Evolutionary conservation across 1,140 invertebrate species (phyloP).

Genomic region (Lycorma delicatula): DNA sequence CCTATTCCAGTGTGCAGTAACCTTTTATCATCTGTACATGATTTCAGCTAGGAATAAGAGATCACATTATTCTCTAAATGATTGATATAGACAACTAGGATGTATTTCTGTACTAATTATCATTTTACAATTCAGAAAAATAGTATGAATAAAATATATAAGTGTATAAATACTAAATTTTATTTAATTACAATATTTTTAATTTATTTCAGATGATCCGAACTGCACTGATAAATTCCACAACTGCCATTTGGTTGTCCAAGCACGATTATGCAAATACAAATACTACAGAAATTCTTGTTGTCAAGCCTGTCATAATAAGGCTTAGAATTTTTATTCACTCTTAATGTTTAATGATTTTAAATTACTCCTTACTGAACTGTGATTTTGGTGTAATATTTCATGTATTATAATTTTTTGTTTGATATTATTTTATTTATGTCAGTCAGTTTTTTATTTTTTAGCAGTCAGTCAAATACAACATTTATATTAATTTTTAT

Average conservation of each 20-base stretch:
- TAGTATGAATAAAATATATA: too few species aligned
- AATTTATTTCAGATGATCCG: constrained; percentile 15
- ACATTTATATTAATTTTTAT: too few species aligned
- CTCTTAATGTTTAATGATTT: constrained; percentile 38
- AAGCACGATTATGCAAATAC: constrained; percentile 70
- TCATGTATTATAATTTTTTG: too few species aligned
- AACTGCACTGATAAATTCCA: constrained; percentile 59
- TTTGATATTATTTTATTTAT: too few species aligned
- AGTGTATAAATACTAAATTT: neutral
- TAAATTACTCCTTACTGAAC: constrained; percentile 5
- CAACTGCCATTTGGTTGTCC: constrained; percentile 66
- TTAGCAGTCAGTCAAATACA: too few species aligned
- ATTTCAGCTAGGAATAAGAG: too few species aligned
- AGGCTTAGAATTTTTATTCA: constrained; percentile 46
- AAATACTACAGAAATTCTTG: constrained; percentile 70
- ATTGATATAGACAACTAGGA: neutral
- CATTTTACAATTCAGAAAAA: too few species aligned
- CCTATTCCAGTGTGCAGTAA: too few species aligned
- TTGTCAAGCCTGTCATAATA: constrained; percentile 54
- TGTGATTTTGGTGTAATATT: too few species aligned
- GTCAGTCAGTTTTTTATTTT: too few species aligned
- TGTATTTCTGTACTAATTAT: neutral
- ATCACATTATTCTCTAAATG: neutral
- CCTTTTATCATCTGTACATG: too few species aligned
- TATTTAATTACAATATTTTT: neutral